A percentile compares a stretch with the other conserved stretches of the same genome.
These are phyloP conservation scores for Bombyx huttoni DNA, from an alignment of 2,888 invertebrate genomes.

Conservation along the genomic window DNA sequence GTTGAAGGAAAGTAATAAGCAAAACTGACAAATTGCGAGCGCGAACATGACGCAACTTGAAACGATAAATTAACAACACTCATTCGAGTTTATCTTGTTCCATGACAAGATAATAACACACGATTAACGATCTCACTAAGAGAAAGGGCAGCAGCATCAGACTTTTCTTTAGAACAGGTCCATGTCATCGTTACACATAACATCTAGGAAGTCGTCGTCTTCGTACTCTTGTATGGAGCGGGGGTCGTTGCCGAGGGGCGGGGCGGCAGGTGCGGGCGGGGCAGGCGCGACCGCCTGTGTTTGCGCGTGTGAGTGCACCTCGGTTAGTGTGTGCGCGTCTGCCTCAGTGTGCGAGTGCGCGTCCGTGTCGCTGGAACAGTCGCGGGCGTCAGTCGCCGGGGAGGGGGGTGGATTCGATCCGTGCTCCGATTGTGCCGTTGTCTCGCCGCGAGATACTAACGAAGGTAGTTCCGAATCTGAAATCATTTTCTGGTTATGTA, in stretches of 20 bases:
- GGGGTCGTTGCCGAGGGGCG: slow-evolving; percentile 18
- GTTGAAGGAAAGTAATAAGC: not conserved
- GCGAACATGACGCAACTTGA: not conserved
- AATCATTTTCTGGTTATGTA: not conserved
- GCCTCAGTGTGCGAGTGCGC: slow-evolving; percentile 63
- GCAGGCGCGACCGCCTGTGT: slow-evolving; percentile 12
- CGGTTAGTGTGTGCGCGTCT: slow-evolving; percentile 2
- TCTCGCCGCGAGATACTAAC: slow-evolving; percentile 74
- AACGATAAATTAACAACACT: not conserved
- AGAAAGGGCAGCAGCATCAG: not conserved
- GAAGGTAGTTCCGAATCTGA: slow-evolving; percentile 75
- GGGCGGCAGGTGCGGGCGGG: slow-evolving; percentile 16
- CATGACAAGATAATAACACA: too few relatives aligned
- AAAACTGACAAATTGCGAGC: not conserved
- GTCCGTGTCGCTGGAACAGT: slow-evolving; percentile 77
- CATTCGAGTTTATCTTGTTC: not conserved
- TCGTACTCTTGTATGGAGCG: slow-evolving; percentile 54
- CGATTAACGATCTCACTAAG: too few relatives aligned
- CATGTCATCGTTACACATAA: slow-evolving; percentile 80
- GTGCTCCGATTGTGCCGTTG: slow-evolving; percentile 67
- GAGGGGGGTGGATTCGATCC: slow-evolving; percentile 85
- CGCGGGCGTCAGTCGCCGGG: slow-evolving; percentile 81
- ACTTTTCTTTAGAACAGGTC: slow-evolving; percentile 71
- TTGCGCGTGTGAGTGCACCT: slow-evolving; percentile 30
- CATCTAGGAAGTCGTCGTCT: slow-evolving; percentile 80